Evolutionary conservation across 1,140 invertebrate genomes (phyloP).

Genomic region (Drosophila bipectinata): DNA sequence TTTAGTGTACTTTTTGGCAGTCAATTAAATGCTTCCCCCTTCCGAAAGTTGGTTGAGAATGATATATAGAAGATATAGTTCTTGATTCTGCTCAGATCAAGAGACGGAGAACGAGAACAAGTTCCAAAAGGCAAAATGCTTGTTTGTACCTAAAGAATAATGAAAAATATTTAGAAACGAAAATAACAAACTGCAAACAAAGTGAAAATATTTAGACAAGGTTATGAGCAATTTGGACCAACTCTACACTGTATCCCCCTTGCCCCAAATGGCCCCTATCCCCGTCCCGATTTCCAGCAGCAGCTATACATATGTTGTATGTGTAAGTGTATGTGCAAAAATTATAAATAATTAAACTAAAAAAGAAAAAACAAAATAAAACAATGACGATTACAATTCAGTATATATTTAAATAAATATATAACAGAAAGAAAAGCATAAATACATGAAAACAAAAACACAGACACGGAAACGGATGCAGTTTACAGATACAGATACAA

Average conservation of each 20-base stretch:
- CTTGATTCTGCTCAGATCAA: background rate
- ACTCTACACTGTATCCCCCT: conserved; percentile 25
- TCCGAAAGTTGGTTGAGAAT: conserved; percentile 31
- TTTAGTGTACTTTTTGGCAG: conserved; percentile 53
- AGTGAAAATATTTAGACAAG: conserved; percentile 31
- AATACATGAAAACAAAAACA: conserved; percentile 20
- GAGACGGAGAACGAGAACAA: background rate
- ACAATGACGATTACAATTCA: conserved; percentile 21
- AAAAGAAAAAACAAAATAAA: background rate
- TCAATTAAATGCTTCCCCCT: conserved; percentile 55
- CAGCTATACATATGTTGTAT: conserved; percentile 9
- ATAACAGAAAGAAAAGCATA: conserved; percentile 8
- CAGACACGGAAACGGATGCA: conserved; percentile 5
- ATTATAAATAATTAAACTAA: background rate
- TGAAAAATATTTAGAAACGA: background rate
- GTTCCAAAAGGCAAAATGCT: conserved; percentile 46
- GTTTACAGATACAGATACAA: conserved; percentile 8
- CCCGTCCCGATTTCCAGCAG: background rate
- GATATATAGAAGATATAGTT: background rate
- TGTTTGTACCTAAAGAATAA: conserved; percentile 41
- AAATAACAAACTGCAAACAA: background rate
- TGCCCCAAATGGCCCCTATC: background rate
- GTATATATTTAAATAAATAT: conserved; percentile 21
- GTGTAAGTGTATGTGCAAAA: conserved; percentile 35
- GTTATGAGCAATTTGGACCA: conserved; percentile 75